These are phyloP conservation scores for Epinephelus fuscoguttatus DNA, from an alignment of 2,113 vertebrate species.

Conservation along the genomic window DNA sequence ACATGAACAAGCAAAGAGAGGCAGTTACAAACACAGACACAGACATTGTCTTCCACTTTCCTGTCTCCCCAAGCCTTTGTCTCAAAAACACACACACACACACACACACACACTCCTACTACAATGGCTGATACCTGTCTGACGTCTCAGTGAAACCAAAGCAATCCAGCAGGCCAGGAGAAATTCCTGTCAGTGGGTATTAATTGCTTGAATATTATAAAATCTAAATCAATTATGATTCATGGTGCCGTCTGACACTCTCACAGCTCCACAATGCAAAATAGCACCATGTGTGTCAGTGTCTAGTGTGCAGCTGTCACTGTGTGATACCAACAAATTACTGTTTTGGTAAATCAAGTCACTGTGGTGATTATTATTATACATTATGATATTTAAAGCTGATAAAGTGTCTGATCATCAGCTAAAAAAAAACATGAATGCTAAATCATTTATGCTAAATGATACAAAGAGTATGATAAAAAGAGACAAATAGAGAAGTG, in stretches of 20 bases:
- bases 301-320: neutral
- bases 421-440: too few relatives aligned
- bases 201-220: constrained; percentile 28
- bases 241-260: neutral
- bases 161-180: neutral
- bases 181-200: neutral
- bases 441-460: too few relatives aligned
- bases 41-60: constrained; percentile 10
- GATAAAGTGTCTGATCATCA: too few relatives aligned
- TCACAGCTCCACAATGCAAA: neutral
- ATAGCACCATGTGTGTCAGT: neutral
- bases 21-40: constrained; percentile 28
- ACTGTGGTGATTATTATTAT: neutral
- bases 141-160: neutral
- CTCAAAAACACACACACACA: neutral
- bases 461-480: too few relatives aligned
- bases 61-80: neutral
- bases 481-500: too few relatives aligned
- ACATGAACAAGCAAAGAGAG: constrained; percentile 37
- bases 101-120: neutral
- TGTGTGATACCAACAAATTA: neutral
- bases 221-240: constrained; percentile 8
- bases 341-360: constrained; percentile 20
- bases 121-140: too few relatives aligned
- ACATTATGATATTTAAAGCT: neutral